Evolutionary conservation across 2,113 vertebrate genomes (phyloP).

Genomic region (Monarcha castaneiventris): DNA sequence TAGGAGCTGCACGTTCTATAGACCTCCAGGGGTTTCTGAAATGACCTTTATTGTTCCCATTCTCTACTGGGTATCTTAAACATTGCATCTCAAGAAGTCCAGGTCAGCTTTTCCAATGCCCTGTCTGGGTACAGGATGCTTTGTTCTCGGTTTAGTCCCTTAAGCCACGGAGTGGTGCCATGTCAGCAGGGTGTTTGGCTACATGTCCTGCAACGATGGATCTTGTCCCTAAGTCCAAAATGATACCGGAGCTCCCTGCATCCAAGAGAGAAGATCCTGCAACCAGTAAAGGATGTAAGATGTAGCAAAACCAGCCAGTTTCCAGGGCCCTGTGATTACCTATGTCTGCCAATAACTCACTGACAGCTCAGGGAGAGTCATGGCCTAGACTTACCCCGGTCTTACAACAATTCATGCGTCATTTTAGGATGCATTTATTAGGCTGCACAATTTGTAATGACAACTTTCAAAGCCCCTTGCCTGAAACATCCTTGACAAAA

Average conservation of each 20-base stretch:
- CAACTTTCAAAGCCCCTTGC: background rate
- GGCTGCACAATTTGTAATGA: background rate
- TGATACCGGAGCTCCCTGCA: background rate
- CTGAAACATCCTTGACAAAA: background rate
- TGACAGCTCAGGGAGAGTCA: background rate
- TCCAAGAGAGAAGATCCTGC: background rate
- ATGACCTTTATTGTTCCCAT: background rate
- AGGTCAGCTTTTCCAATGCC: background rate
- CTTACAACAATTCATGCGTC: background rate
- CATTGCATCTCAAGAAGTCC: background rate
- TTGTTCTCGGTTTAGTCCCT: background rate
- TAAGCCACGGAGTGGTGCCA: background rate
- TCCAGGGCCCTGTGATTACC: background rate
- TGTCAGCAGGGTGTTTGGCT: background rate
- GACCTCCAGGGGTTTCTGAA: background rate
- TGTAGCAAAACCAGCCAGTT: background rate
- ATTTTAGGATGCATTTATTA: background rate
- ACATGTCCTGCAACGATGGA: background rate
- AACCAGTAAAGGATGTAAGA: background rate
- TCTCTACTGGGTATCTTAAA: background rate
- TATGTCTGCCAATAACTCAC: background rate
- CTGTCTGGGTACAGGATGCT: background rate
- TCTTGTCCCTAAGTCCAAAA: background rate
- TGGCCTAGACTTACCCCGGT: background rate
- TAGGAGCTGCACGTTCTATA: background rate